Evolutionary conservation across 1,140 invertebrate species (phyloP), one percentile per base, ranked within the genome.

Genomic region (Trichogramma pretiosum): DNA sequence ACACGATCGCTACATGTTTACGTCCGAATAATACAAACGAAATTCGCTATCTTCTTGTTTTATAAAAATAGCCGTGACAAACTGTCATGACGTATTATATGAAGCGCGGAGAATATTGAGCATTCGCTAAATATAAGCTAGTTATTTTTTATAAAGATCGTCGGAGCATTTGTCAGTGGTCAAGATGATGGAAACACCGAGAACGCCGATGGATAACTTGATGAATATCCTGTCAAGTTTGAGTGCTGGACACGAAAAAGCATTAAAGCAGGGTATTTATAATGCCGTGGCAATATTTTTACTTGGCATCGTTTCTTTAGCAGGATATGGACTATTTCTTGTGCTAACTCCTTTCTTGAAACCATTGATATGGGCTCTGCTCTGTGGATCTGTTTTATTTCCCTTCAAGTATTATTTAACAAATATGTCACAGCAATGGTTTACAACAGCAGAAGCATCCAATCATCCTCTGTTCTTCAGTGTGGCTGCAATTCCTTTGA

Each of bases 261-360:
- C 86, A n/a, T 75, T 91, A 56, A 89, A 88, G 65, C 83, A 89
- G 63, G 85, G 87, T 1, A 78, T 91, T 58, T 91, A 91, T 62
- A 91, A 91, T 74, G 85, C 86, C 2, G 73, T 89, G 22, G 87
- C 87, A 10, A 63, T 87, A 32, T 76, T 85, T 50, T 72, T 87
- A 19, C 62, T 87, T 42, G 71, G 77, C 26, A 61, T 84, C 33
- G 78, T 79, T 53, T 78, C 77, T 57, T 77, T 77, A 2, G 85
- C 83, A 10, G 75, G 81, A 19, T 85, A 82, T 58, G 86, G 88
- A 4, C 76, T 94, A 13, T 93, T 89, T 62, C 79, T 85, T 50
- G 84, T 92, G 37, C 67, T 96, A 5, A 84, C 89, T 61, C 89
- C 92, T 1, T 98, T 97, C 69, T 78, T 96, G 14, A 85, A 89